Evolutionary conservation across 2,888 invertebrate species (phyloP), one percentile per base, ranked within the genome.

Genomic region (Pardosa pseudoannulata): DNA sequence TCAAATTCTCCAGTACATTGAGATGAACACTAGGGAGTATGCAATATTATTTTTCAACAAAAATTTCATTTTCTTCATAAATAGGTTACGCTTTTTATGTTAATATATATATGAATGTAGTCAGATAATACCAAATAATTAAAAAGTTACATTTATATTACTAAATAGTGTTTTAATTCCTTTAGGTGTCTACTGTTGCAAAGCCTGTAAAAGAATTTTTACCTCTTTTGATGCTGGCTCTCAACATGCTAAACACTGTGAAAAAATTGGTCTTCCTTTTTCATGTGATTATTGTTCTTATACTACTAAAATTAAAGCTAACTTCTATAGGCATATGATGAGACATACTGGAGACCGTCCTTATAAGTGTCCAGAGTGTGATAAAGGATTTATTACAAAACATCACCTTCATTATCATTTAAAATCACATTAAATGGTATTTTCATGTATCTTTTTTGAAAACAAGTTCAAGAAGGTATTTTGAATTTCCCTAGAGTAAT

Each of bases 331-430:
- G 19, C 83, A 83, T 29, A 65, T 83, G 76, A 83, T 78, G 78
- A 72, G 73, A 19, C 83, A 83, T 67, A 83, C 83, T 19, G 78
- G 78, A n/a, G 83, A 78, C 28, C 46, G 67, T 2, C 78, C 72
- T 19, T 83, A 56, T 31, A 78, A 50, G 19, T 83, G 83, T 29
- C 32, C 19, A 5, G 11, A 46, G 11, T 83, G 83, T 16, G 11
- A 56, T 36, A 78, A 78, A 56, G 78, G 78, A 27, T 83, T 83
- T 31, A 78, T 83, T 23, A 76, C 83, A 28, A 83, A 83, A 23
- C 27, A 83, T 27, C 46, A 83, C 50, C 50, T 83, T 29, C 41
- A 46, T 6, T 76, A 83, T 65, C 83, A 83, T 65, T 9, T 72
- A 27, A 78, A 50, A 83, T 46, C 71, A 5, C 29, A 46, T 31